Evolutionary conservation across 2,888 invertebrate species (phyloP).

Genomic region (Ametastegia equiseti): DNA sequence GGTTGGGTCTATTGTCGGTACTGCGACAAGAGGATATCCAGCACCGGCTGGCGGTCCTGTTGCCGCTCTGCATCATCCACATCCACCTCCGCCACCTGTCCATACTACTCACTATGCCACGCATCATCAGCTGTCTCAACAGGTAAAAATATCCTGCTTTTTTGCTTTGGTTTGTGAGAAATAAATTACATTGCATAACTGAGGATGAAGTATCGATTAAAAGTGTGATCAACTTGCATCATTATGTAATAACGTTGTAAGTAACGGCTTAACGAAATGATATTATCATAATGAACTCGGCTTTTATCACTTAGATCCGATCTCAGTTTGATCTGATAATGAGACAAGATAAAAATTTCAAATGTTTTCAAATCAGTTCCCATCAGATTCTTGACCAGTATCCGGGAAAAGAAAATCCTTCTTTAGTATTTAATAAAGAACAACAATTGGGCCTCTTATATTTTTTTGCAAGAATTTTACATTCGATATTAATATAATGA

Average conservation of each 20-base stretch:
- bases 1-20: conserved; percentile 67
- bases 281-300: neutral
- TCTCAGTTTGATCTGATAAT: conserved; percentile 6
- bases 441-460: too few species aligned
- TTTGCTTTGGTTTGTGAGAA: neutral
- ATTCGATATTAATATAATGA: neutral
- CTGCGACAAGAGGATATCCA: conserved; percentile 70
- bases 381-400: neutral
- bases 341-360: conserved; percentile 8
- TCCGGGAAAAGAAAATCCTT: too few species aligned
- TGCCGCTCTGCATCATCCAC: conserved; percentile 68
- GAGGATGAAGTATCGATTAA: neutral
- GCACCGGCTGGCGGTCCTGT: conserved; percentile 70
- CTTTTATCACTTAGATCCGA: neutral
- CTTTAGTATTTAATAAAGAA: too few species aligned
- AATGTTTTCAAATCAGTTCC: neutral
- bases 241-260: neutral
- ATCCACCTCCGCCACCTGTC: conserved; percentile 68
- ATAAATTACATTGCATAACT: neutral
- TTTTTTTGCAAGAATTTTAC: too few species aligned
- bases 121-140: conserved; percentile 72
- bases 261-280: neutral
- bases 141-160: conserved; percentile 59
- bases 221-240: neutral
- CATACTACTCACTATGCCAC: conserved; percentile 70